Base-by-base conservation (phyloP, 2,888 invertebrate genomes). In the Gandaritis pyraliata region DNA sequence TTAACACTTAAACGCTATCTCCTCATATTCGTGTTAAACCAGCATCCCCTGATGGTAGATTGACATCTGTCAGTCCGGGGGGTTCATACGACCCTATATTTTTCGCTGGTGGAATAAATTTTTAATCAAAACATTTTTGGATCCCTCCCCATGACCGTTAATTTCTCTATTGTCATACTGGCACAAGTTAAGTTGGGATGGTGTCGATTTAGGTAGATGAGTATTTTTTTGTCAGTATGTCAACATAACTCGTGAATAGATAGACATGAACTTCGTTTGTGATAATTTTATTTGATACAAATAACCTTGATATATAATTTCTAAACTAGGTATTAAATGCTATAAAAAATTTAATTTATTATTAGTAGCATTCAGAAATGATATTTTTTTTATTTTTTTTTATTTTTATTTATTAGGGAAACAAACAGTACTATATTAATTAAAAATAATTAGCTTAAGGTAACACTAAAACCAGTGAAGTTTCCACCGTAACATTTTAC, bases 101-200 rank as follows among this genome's bases (percentile, higher is more conserved):
- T 81, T 78, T 74, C 66, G 73, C 82, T 82, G 82, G 86, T 78
- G 73, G 81, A 85, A 86, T 90, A 88, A 86, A 88, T 89, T 90
- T 90, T 90, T 91, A 90, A 91, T 91, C 90, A 90, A 90, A 91
- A 91, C 86, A 90, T 88, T 89, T 87, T 73, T 75, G 77, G 75
- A 77, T 84, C 87, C 82, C 76, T 68, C 61, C 70, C 66, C 41
- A 54, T 60, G 61, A 69, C 76, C 79, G 89, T 87, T 87, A 87
- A 89, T 90, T 87, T 84, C 72, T 72, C 77, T 77, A 86, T 87
- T 89, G 90, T 88, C 81, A 72, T 74, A 71, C 72, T 81, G 83
- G 81, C 83, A 82, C 72, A 80, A 88, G 87, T 88, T 85, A 86
- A 86, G 77, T 81, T 72, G 72, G 66, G 75, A 76, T 82, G 82